Conservation (phyloP, 2,113 vertebrate species). For the Lampris megalopsis region DNA sequence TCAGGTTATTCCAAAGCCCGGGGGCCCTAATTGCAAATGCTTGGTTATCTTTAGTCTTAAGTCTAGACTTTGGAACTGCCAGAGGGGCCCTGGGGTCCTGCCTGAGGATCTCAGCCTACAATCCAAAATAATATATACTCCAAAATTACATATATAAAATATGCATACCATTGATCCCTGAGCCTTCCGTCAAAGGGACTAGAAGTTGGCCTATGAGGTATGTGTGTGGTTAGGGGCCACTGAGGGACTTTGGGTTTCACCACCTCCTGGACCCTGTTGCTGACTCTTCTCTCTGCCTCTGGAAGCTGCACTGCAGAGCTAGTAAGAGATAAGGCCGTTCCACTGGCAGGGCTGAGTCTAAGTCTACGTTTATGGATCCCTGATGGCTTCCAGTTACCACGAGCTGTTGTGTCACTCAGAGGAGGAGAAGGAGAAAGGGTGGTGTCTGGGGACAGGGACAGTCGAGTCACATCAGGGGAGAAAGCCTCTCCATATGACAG, state of each 20-base stretch:
- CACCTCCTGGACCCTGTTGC: slow-evolving; percentile 8
- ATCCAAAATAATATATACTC: too few relatives aligned
- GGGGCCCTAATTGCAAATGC: too few relatives aligned
- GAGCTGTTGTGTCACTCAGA: slow-evolving; percentile 16
- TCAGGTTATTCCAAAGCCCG: too few relatives aligned
- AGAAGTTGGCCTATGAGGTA: slow-evolving; percentile 46
- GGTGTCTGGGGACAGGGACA: slow-evolving; percentile 68
- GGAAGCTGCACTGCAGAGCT: slow-evolving; percentile 27
- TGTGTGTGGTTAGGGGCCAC: slow-evolving; percentile 8
- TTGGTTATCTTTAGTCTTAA: too few relatives aligned
- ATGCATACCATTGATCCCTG: slow-evolving; percentile 56
- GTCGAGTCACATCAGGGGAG: slow-evolving; percentile 26
- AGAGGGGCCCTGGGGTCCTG: too few relatives aligned
- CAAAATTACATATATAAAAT: too few relatives aligned
- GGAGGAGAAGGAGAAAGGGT: slow-evolving; percentile 79
- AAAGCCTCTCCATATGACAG: slow-evolving; percentile 28
- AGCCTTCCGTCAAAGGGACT: neutral
- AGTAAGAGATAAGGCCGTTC: slow-evolving; percentile 24
- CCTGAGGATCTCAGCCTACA: too few relatives aligned
- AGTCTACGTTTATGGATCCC: slow-evolving; percentile 71
- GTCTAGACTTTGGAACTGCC: too few relatives aligned
- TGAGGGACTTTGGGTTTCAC: slow-evolving; percentile 2
- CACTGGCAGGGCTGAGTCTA: slow-evolving; percentile 59
- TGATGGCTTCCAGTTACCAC: slow-evolving; percentile 39
- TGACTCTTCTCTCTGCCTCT: slow-evolving; percentile 25